A percentile compares a stretch with the other conserved stretches of the same genome.
These are phyloP conservation scores for Margaritifera margaritifera DNA, from an alignment of 2,888 invertebrate genomes.

Conservation along the genomic window DNA sequence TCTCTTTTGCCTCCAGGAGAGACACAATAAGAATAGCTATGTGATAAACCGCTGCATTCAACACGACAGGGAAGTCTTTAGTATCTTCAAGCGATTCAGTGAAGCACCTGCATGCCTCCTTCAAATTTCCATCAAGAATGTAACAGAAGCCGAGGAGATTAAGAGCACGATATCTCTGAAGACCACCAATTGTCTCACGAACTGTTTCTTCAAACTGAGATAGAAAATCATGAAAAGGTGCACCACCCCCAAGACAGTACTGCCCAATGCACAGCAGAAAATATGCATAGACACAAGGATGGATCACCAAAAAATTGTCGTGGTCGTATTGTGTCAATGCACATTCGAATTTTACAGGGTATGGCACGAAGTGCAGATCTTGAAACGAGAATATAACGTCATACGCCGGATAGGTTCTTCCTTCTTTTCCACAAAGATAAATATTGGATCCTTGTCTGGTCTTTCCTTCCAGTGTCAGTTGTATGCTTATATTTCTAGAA, in stretches of 20 bases:
- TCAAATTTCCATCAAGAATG: constrained; percentile 3
- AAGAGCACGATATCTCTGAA: constrained; percentile 4
- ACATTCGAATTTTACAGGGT: constrained; percentile 1
- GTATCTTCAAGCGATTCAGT: neutral
- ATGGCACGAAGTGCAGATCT: neutral
- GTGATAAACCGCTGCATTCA: constrained; percentile 11
- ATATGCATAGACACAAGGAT: constrained; percentile 5
- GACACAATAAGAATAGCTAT: neutral
- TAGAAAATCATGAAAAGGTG: no score
- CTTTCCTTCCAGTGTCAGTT: no score
- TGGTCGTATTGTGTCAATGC: neutral
- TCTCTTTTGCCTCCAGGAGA: no score
- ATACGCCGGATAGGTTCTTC: neutral
- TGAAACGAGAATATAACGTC: neutral
- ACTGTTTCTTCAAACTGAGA: constrained; percentile 3
- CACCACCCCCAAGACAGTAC: neutral
- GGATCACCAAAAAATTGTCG: neutral
- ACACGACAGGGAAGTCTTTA: neutral
- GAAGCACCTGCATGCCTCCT: constrained; percentile 2
- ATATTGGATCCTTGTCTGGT: no score
- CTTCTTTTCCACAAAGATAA: neutral
- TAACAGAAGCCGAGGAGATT: constrained; percentile 15
- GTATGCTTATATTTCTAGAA: neutral
- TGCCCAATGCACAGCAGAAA: neutral
- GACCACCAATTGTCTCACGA: neutral